Evolutionary conservation across 2,113 vertebrate genomes (phyloP), one percentile per base, ranked within the genome.

Genomic region (Struthidea cinerea): DNA sequence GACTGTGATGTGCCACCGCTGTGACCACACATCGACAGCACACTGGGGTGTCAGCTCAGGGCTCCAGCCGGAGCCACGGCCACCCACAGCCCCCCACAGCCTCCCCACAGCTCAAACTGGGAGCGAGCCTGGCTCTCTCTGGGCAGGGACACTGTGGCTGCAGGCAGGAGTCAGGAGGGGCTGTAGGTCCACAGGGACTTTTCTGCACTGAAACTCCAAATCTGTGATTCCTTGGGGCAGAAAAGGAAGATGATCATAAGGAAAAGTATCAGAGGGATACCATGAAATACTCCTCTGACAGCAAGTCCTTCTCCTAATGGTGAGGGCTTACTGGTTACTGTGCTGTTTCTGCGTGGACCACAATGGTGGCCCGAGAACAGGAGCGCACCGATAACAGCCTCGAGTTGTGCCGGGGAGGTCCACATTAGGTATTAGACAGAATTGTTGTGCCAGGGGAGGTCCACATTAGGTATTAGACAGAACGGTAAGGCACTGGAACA

Each of bases 61-160:
- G 56, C 44, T 37, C 32, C 65, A 56, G 56, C 20, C 74, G 7
- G 26, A 50, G n/a, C 18, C 24, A 7, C 4, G 12, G 47, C 27
- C 65, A 16, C 49, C 37, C 0, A 0, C 47, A 49, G 73, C 46
- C 18, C 60, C 61, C 27, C 49, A 7, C 21, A 16, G 41, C 8
- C 10, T 6, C 5, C 20, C 16, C 2, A 3, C 68, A 73, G 73
- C 50, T 27, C 28, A 23, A 21, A 42, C n/a, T 5, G 30, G 78
- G 32, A 50, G 13, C 0, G 0, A 87, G 10, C 27, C 30, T 3
- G 0, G 0, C 1, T 19, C 10, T 41, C 42, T 21, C 33, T 9
- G 35, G n/a, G 75, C 42, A 39, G 79, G 5, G 47, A 59, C n/a
- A 41, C 24, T 1, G 1, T 0, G 3, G 30, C 9, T 2, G 0